Conservation (phyloP, 2,797 vertebrate genomes). For the Phoeniculus purpureus region DNA sequence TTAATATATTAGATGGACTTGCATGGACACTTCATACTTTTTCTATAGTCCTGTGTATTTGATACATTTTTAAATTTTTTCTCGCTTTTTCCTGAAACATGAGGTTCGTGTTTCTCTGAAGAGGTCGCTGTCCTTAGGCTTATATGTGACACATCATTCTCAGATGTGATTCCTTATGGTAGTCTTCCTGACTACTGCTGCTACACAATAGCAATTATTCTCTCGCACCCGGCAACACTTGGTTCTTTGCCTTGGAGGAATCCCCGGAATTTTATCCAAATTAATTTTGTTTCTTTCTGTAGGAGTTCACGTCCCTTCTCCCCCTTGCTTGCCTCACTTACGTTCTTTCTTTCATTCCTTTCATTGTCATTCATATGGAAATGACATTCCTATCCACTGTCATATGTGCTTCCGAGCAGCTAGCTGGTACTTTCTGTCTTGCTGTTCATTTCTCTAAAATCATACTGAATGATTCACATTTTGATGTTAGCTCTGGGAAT, state of each 20-base stretch:
- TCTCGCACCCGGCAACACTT: not conserved
- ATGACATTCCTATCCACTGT: not conserved
- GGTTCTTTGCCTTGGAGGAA: not conserved
- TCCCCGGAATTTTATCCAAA: not conserved
- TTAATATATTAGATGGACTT: not conserved
- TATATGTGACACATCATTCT: not conserved
- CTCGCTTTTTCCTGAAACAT: not conserved
- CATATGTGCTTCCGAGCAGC: not conserved
- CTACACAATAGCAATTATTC: not conserved
- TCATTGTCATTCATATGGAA: too few relatives aligned
- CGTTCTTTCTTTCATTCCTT: not conserved
- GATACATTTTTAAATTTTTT: not conserved
- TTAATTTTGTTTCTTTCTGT: not conserved
- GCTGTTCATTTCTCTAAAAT: not conserved
- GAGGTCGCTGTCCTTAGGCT: not conserved
- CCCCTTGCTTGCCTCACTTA: rapidly evolving
- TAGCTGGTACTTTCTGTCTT: not conserved
- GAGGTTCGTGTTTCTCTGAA: not conserved
- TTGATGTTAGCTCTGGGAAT: not conserved
- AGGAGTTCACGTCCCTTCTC: not conserved
- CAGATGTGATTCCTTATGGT: not conserved
- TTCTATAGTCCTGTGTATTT: not conserved
- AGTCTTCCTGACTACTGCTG: not conserved
- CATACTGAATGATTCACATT: not conserved
- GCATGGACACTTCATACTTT: not conserved